Conservation (phyloP, 2,113 vertebrate species). For the Ailuropoda melanoleuca region DNA sequence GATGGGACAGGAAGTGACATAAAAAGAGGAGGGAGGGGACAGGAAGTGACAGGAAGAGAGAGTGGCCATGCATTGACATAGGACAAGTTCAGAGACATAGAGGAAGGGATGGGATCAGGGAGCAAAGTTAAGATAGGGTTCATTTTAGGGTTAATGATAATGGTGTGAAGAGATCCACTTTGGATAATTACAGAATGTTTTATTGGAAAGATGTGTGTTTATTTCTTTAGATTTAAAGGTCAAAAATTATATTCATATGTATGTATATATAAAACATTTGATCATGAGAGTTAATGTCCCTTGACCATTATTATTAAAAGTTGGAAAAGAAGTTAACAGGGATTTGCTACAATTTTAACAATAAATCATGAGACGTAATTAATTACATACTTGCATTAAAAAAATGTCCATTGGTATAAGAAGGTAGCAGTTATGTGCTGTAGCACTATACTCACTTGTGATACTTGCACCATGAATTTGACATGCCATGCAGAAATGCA, state of each 20-base stretch:
- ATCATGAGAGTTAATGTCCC: not conserved
- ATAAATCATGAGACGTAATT: not conserved
- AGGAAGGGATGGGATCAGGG: too few species aligned
- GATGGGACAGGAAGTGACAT: too few species aligned
- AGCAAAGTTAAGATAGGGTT: not conserved
- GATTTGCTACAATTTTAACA: not conserved
- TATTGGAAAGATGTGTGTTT: not conserved
- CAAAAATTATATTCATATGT: not conserved
- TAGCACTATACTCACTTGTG: rapidly evolving
- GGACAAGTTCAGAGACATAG: not conserved
- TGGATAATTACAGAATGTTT: not conserved
- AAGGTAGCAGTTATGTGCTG: not conserved
- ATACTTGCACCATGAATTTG: not conserved
- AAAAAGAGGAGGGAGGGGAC: not conserved
- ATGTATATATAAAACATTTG: not conserved
- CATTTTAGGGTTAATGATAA: too few species aligned
- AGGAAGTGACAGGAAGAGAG: not conserved
- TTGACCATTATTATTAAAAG: not conserved
- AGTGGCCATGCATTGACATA: not conserved
- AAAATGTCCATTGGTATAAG: rapidly evolving
- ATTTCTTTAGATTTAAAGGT: not conserved
- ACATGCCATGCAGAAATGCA: not conserved
- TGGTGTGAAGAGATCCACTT: not conserved
- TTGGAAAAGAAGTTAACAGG: not conserved
- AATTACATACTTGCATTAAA: not conserved